Evolutionary conservation across 2,888 invertebrate species (phyloP).

Genomic region (Drosophila anceps): DNA sequence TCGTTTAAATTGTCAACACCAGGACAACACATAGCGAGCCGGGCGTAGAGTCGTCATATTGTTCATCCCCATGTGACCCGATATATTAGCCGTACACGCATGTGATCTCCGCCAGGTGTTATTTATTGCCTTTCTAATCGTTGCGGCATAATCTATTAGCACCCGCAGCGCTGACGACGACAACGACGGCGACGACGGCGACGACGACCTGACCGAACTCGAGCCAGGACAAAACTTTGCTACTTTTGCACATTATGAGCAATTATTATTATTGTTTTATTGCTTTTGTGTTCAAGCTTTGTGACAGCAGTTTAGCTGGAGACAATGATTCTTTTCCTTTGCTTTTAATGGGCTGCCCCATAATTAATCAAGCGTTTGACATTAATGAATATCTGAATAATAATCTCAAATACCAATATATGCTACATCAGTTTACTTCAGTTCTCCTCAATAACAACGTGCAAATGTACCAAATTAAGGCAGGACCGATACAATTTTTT

Average conservation of each 20-base stretch:
- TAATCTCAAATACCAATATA: too few species aligned
- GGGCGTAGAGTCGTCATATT: conserved; percentile 43
- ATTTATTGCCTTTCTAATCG: conserved; percentile 84
- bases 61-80: conserved; percentile 25
- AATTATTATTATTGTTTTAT: conserved; percentile 72
- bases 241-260: conserved; percentile 69
- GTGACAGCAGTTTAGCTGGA: conserved; percentile 49
- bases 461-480: neutral
- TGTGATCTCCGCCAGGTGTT: conserved; percentile 84
- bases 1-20: conserved; percentile 78
- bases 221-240: conserved; percentile 5
- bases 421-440: neutral
- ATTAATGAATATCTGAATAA: neutral
- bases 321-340: conserved; percentile 25
- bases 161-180: conserved; percentile 40
- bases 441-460: neutral
- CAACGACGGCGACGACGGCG: conserved; percentile 32
- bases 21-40: conserved; percentile 34
- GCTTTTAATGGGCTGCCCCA: conserved; percentile 30
- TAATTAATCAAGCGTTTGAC: conserved; percentile 56
- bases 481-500: too few species aligned
- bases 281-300: conserved; percentile 69
- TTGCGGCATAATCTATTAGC: conserved; percentile 85
- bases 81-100: conserved; percentile 71
- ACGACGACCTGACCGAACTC: conserved; percentile 30